phyloP scores from a whole-genome alignment of 2,888 invertebrate species.

The Eristalis arbustorum region DNA sequence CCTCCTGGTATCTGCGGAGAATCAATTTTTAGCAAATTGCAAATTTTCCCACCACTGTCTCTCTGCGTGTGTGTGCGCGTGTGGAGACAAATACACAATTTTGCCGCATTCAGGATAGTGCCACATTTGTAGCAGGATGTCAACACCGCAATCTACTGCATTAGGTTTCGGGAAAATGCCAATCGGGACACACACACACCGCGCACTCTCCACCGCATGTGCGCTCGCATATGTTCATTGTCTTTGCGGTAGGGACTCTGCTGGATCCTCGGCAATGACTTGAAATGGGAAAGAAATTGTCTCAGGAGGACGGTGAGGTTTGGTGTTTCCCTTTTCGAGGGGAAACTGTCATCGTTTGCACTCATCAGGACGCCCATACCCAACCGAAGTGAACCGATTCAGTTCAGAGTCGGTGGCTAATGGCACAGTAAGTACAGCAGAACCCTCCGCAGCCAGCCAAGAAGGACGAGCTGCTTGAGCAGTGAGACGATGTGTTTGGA shows the following conservation, averaged over 20 bases:
- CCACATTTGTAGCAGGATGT: slow-evolving; percentile 54
- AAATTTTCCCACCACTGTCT: slow-evolving; percentile 42
- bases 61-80: slow-evolving; percentile 5
- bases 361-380: slow-evolving; percentile 21
- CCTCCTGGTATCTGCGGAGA: slow-evolving; percentile 35
- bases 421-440: slow-evolving; percentile 48
- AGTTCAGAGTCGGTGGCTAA: slow-evolving; percentile 17
- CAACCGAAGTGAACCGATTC: background rate
- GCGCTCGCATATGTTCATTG: slow-evolving; percentile 30
- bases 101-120: slow-evolving; percentile 63
- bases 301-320: background rate
- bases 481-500: background rate
- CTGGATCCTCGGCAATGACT: slow-evolving; percentile 36
- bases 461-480: background rate
- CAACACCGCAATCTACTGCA: slow-evolving; percentile 58
- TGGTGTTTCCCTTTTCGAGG: background rate
- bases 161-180: slow-evolving; percentile 47
- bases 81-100: slow-evolving; percentile 21
- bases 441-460: background rate
- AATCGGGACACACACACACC: slow-evolving; percentile 17
- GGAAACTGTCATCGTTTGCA: slow-evolving; percentile 41
- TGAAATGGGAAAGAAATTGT: slow-evolving; percentile 17
- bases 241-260: slow-evolving; percentile 46
- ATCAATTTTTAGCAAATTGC: slow-evolving; percentile 63
- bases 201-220: background rate